Evolutionary conservation across 2,113 vertebrate genomes (phyloP), one percentile per base, ranked within the genome.

Genomic region (Suncus etruscus): DNA sequence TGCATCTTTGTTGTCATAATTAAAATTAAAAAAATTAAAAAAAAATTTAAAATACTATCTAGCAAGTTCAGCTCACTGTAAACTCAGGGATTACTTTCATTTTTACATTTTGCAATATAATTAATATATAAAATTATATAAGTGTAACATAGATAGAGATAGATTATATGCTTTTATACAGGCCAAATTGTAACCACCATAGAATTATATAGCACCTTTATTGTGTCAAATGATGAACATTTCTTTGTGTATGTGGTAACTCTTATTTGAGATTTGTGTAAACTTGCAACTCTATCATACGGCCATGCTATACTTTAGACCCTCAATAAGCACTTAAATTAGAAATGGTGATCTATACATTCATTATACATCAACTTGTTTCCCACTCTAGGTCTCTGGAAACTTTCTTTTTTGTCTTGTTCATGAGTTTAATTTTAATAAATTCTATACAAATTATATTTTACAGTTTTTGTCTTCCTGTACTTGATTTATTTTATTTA

Each of bases 61-160:
- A 76, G 11, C 6, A 20, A 32, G 0, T 6, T 8, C n/a, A 83
- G 5, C 8, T 24, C 20, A n/a, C 8, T 1, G 0, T 16, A n/a
- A 83, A 11, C n/a, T 27, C 39, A 32, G 25, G 11, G 22, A 69
- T 6, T 47, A 3, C 16, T 14, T 27, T 15, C 0, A 10, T n/a
- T 73, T 54, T 79, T 79, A n/a, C 22, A 61, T 65, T 65, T 83
- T 48, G 47, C 8, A 68, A 48, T 66, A 47, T 25, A 68, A 58
- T 58, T 83, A 25, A 68, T 12, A 45, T 39, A 69, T 14, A 77
- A 31, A 14, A 25, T 24, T 76, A 9, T 54, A 0, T 83, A 77
- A 16, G 9, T 90, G 50, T 90, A 66, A 47, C 6, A 16, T 58
- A 1, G 39, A 39, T 16, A 39, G 3, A 51, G 6, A 45, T 73